These are phyloP conservation scores for Brachyrhaphis roseni DNA, from an alignment of 2,797 vertebrate species.

Conservation along the genomic window DNA sequence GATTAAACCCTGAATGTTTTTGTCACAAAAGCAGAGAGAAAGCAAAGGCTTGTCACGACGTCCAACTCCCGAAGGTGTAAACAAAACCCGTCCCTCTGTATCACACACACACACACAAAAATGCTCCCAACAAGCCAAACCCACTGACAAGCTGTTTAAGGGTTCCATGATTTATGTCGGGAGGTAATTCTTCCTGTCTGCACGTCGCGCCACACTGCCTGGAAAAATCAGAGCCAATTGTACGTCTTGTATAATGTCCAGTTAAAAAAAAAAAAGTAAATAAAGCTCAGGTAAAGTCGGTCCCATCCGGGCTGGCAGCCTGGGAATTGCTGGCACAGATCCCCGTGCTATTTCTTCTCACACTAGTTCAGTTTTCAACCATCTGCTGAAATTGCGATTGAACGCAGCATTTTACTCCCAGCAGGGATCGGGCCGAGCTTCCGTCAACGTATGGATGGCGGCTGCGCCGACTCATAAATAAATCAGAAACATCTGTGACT, in stretches of 20 bases:
- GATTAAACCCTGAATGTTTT: neutral
- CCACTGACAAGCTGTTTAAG: slow-evolving; percentile 18
- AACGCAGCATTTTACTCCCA: slow-evolving; percentile 44
- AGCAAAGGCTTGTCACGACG: neutral
- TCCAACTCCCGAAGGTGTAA: neutral
- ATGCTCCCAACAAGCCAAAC: neutral
- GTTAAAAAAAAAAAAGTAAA: slow-evolving; percentile 22
- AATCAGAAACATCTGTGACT: slow-evolving; percentile 27
- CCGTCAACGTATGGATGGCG: slow-evolving; percentile 16
- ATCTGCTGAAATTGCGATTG: slow-evolving; percentile 53
- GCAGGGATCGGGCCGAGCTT: slow-evolving; percentile 45
- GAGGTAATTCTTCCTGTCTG: slow-evolving; percentile 32
- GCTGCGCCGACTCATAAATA: slow-evolving; percentile 28
- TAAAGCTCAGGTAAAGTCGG: slow-evolving; percentile 34
- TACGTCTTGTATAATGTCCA: slow-evolving; percentile 32
- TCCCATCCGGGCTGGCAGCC: slow-evolving; percentile 35
- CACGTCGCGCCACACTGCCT: neutral
- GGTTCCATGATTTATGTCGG: slow-evolving; percentile 26
- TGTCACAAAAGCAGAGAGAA: neutral
- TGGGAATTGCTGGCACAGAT: slow-evolving; percentile 48
- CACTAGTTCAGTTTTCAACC: slow-evolving; percentile 27
- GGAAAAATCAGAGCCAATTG: slow-evolving; percentile 21
- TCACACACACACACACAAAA: neutral
- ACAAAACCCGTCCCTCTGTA: neutral
- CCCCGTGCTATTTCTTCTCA: slow-evolving; percentile 29